Conservation (phyloP, 1,140 invertebrate species). For the Papilio polyxenes region DNA sequence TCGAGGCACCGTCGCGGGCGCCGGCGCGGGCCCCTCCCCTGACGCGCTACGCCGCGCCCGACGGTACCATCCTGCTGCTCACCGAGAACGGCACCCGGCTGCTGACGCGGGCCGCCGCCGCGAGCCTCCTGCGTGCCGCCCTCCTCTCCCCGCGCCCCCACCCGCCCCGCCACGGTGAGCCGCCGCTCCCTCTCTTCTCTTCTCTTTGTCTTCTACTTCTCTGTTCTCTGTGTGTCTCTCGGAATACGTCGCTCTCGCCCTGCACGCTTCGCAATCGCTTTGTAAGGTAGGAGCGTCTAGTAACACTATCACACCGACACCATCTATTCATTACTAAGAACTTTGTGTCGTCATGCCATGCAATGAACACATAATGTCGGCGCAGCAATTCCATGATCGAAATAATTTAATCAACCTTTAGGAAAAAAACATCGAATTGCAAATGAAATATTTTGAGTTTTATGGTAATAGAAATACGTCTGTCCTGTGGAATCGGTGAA, state of each 20-base stretch:
- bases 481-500: not conserved
- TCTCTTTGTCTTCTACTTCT: conserved; percentile 62
- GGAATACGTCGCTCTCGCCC: conserved; percentile 74
- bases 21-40: conserved; percentile 64
- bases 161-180: conserved; percentile 78
- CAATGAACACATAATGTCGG: not conserved
- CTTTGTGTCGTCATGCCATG: not conserved
- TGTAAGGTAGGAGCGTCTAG: conserved; percentile 74
- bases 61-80: conserved; percentile 79
- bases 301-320: conserved; percentile 18
- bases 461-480: not conserved
- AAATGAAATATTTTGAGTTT: not conserved
- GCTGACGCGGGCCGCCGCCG: conserved; percentile 77
- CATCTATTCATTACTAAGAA: not conserved
- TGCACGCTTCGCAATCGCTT: conserved; percentile 77
- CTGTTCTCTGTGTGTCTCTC: conserved; percentile 73
- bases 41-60: conserved; percentile 76
- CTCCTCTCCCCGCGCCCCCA: conserved; percentile 78
- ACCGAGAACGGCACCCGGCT: conserved; percentile 80
- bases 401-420: not conserved
- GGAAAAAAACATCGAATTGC: not conserved
- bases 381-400: not conserved
- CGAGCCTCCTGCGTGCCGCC: conserved; percentile 77
- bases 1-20: conserved; percentile 62
- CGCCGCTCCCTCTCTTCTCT: conserved; percentile 55